Percentiles rank a stretch among this genome's conserved stretches.
These are phyloP conservation scores for Otus sunia DNA, from an alignment of 2,113 vertebrate genomes.

Conservation along the genomic window DNA sequence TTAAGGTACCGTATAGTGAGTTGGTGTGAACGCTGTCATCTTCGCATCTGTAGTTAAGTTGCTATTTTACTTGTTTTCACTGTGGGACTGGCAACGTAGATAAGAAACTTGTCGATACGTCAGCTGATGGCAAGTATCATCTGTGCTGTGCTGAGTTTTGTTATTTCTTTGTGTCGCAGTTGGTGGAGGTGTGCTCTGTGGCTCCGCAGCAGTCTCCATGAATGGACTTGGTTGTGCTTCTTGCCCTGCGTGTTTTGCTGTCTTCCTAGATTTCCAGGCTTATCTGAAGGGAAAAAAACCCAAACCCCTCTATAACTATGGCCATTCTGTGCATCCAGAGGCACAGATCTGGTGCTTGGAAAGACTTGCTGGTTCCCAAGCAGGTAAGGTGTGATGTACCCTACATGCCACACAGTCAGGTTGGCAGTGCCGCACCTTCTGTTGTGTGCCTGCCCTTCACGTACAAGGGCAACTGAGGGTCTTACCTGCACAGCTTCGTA, in stretches of 20 bases:
- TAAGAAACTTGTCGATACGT: not conserved
- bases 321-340: not conserved
- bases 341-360: not conserved
- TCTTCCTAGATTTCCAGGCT: not conserved
- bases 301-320: no score
- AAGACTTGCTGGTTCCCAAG: not conserved
- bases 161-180: not conserved
- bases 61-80: not conserved
- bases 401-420: rapidly evolving
- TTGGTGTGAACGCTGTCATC: no score
- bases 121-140: not conserved
- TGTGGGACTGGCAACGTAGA: not conserved
- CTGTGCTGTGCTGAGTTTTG: not conserved
- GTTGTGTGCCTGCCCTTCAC: not conserved
- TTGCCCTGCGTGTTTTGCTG: not conserved
- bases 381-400: not conserved
- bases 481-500: rapidly evolving
- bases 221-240: not conserved
- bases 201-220: not conserved
- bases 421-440: not conserved
- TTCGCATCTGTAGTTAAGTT: no score
- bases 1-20: no score
- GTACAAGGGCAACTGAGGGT: not conserved
- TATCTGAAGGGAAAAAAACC: not conserved
- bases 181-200: not conserved